Conservation (phyloP, 2,888 invertebrate genomes). For the Rhabditophanes sp. region DNA sequence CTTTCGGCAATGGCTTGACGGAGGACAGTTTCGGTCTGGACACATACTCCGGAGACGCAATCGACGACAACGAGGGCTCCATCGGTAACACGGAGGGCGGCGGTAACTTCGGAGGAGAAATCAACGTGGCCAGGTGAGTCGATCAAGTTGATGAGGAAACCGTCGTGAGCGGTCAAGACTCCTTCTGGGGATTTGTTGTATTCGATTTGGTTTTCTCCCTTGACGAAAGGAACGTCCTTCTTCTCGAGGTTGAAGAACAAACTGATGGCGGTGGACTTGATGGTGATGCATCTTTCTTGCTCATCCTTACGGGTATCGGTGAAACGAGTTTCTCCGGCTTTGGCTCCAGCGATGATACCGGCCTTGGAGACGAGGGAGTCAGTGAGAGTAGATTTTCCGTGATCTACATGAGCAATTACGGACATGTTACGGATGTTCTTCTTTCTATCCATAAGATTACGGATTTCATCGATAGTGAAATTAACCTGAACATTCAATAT, state of each 20-base stretch:
- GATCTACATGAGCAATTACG: slow-evolving; percentile 99
- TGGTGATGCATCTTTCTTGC: slow-evolving; percentile 99
- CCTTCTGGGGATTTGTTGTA: slow-evolving; percentile 15
- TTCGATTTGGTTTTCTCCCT: slow-evolving; percentile 45
- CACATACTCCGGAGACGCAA: slow-evolving; percentile 98
- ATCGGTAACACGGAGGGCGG: slow-evolving; percentile 97
- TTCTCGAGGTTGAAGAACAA: slow-evolving; percentile 94
- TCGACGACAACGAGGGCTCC: slow-evolving; percentile 98
- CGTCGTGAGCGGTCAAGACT: slow-evolving; percentile 47
- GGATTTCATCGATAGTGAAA: slow-evolving; percentile 99
- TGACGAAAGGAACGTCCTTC: slow-evolving; percentile 84
- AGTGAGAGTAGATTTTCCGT: slow-evolving; percentile 80
- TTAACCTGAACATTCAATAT: slow-evolving; percentile 76
- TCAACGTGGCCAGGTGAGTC: slow-evolving; percentile 99
- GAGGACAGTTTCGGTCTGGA: slow-evolving; percentile 97
- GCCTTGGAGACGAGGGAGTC: slow-evolving; percentile 98
- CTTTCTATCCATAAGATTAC: slow-evolving; percentile 99
- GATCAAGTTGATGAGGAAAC: slow-evolving; percentile 98
- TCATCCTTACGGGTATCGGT: slow-evolving; percentile 99
- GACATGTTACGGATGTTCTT: slow-evolving; percentile 98
- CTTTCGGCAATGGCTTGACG: slow-evolving; percentile 99
- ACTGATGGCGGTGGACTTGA: slow-evolving; percentile 98
- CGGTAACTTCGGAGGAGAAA: slow-evolving; percentile 86
- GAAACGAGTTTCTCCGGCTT: slow-evolving; percentile 95
- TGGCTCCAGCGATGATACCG: slow-evolving; percentile 94